Evolutionary conservation across 53 echinoderm and acorn worm species (phyloP).

Genomic region (Echinometra lucunter): DNA sequence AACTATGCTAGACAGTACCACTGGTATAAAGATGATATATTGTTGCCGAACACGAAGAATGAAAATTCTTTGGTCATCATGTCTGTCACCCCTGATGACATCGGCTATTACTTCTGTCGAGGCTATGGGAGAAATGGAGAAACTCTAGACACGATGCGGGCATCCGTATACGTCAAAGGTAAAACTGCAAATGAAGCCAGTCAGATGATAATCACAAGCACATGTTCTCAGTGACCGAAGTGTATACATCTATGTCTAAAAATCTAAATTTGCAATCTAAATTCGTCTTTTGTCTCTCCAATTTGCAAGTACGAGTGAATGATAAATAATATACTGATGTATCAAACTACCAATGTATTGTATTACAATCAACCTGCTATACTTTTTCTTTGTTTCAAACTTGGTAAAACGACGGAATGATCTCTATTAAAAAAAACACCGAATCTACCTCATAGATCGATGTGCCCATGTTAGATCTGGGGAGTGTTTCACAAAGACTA

Average conservation of each 20-base stretch:
- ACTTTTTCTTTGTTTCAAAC: background rate
- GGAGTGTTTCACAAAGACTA: too few relatives aligned
- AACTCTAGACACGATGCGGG: background rate
- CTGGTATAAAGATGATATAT: constrained; percentile 15
- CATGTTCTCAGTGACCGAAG: background rate
- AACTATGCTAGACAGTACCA: background rate
- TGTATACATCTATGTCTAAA: too few relatives aligned
- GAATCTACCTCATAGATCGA: too few relatives aligned
- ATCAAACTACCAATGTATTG: background rate
- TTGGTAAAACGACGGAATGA: too few relatives aligned
- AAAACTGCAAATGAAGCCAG: background rate
- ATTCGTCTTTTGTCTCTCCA: too few relatives aligned
- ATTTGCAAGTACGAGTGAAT: background rate
- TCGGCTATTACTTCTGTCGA: constrained; percentile 49
- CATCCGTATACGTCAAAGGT: constrained; percentile 36
- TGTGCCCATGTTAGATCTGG: too few relatives aligned
- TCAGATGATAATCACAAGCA: background rate
- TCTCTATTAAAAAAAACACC: too few relatives aligned
- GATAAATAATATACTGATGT: background rate
- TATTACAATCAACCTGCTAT: background rate
- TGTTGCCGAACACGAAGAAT: background rate
- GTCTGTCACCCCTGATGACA: background rate
- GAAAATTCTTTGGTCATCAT: background rate
- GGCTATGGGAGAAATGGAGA: background rate
- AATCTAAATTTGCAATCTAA: too few relatives aligned